phyloP scores from a whole-genome alignment of 1,140 invertebrate genomes.

The Lordiphosa stackelbergi region DNA sequence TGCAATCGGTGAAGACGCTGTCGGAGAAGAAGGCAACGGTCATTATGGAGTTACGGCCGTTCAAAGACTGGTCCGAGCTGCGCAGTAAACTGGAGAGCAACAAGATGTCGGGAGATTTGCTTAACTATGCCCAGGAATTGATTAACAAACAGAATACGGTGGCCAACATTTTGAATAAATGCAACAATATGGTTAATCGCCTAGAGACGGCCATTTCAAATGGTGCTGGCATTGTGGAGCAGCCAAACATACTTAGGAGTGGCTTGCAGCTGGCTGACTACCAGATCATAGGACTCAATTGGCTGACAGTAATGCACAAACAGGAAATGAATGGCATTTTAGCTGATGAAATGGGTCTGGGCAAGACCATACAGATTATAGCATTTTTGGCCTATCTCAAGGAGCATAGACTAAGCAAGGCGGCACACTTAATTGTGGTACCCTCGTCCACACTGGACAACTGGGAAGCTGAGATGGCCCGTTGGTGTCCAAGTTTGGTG shows the following conservation, averaged over 20 bases:
- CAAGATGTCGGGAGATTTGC: slow-evolving; percentile 83
- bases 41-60: slow-evolving; percentile 84
- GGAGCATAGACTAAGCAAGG: slow-evolving; percentile 83
- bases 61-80: slow-evolving; percentile 85
- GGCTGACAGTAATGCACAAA: slow-evolving; percentile 92
- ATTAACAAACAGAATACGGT: slow-evolving; percentile 85
- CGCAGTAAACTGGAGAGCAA: slow-evolving; percentile 84
- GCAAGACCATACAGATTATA: slow-evolving; percentile 94
- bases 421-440: slow-evolving; percentile 92
- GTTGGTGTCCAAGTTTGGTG: slow-evolving; percentile 89
- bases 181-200: slow-evolving; percentile 83
- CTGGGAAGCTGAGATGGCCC: slow-evolving; percentile 90
- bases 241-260: slow-evolving; percentile 81
- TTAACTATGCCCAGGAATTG: slow-evolving; percentile 86
- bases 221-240: slow-evolving; percentile 82
- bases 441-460: slow-evolving; percentile 95
- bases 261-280: slow-evolving; percentile 88
- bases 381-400: slow-evolving; percentile 93
- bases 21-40: slow-evolving; percentile 86
- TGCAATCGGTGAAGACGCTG: slow-evolving; percentile 83
- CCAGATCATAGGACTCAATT: slow-evolving; percentile 96
- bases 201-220: slow-evolving; percentile 86
- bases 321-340: slow-evolving; percentile 96
- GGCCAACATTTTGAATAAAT: slow-evolving; percentile 85
- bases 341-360: slow-evolving; percentile 93